phyloP scores from a whole-genome alignment of 2,888 invertebrate genomes.

The Torymus texanus region DNA sequence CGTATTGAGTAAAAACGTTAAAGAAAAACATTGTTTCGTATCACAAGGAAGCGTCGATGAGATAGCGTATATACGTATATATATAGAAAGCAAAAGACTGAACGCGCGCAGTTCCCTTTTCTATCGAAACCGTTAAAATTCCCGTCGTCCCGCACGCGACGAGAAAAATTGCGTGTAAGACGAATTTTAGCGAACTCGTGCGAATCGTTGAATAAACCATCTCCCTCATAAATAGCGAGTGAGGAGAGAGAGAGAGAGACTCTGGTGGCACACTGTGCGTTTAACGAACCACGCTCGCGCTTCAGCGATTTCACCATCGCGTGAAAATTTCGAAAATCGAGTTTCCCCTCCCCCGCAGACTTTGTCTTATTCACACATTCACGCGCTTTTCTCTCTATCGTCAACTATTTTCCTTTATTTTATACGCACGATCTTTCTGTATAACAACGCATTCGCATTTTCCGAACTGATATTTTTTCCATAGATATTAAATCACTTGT shows the following conservation, averaged over 20 bases:
- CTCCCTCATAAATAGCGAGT: slow-evolving; percentile 32
- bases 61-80: neutral
- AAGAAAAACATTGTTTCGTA: too few species aligned
- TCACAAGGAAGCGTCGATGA: too few species aligned
- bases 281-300: slow-evolving; percentile 15
- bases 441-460: too few species aligned
- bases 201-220: slow-evolving; percentile 42
- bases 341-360: neutral
- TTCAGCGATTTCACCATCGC: slow-evolving; percentile 7
- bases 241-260: neutral
- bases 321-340: slow-evolving; percentile 16
- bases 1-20: too few species aligned
- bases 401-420: too few species aligned
- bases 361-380: too few species aligned
- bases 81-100: neutral
- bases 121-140: slow-evolving; percentile 1
- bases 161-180: slow-evolving; percentile 31
- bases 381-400: too few species aligned
- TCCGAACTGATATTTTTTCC: too few species aligned
- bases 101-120: too few species aligned
- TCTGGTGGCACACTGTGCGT: slow-evolving; percentile 1
- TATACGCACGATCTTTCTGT: too few species aligned
- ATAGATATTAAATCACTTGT: too few species aligned
- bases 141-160: neutral
- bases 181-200: slow-evolving; percentile 22